phyloP scores from a whole-genome alignment of 2,113 vertebrate species.

The Silurus glanis region DNA sequence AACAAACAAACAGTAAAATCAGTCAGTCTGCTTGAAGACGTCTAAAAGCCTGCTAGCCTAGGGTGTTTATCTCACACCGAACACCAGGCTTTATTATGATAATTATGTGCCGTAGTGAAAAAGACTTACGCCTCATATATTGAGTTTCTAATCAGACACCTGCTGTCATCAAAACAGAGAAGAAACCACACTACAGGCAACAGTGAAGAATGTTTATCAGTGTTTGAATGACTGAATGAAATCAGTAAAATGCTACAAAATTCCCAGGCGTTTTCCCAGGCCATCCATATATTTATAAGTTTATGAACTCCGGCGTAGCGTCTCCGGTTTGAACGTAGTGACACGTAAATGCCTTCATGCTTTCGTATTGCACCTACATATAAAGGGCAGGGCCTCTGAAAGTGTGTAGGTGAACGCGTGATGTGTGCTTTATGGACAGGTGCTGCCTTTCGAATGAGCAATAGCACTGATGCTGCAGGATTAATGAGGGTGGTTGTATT shows the following conservation, averaged over 20 bases:
- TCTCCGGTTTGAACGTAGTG: background rate
- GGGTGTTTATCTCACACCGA: background rate
- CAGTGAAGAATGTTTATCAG: background rate
- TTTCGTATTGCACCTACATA: background rate
- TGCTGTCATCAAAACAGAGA: background rate
- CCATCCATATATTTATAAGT: background rate
- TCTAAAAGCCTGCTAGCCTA: background rate
- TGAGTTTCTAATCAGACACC: background rate
- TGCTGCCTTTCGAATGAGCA: conserved; percentile 16
- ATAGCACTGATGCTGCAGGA: conserved; percentile 42
- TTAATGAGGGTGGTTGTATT: conserved; percentile 29
- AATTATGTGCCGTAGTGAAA: background rate
- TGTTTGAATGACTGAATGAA: background rate
- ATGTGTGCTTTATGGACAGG: background rate
- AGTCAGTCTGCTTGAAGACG: background rate
- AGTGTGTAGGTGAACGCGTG: background rate
- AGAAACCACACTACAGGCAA: background rate
- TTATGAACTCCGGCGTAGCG: background rate
- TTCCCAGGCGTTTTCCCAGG: background rate
- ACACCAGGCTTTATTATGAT: background rate
- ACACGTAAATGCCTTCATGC: background rate
- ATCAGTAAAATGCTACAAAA: background rate
- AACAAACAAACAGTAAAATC: background rate
- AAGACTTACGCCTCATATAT: background rate
- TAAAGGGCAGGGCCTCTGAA: background rate